Percentiles rank a stretch among this genome's conserved stretches.
Evolutionary conservation across 1,140 invertebrate species (phyloP).

Genomic region (Adelges cooleyi): DNA sequence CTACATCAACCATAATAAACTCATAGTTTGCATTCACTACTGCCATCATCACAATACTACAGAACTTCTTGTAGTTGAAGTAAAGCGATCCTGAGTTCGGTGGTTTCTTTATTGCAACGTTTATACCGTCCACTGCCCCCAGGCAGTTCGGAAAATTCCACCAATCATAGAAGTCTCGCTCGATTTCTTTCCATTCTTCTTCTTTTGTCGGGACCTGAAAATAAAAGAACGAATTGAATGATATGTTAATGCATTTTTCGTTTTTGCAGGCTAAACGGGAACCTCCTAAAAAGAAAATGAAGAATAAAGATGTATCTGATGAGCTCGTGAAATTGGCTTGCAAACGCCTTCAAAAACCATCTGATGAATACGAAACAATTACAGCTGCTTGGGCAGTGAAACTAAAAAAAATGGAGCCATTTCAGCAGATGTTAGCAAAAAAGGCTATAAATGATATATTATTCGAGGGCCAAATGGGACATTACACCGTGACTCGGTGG

Average conservation of each 20-base stretch:
- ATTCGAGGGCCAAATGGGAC: slow-evolving; percentile 35
- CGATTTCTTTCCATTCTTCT: slow-evolving; percentile 31
- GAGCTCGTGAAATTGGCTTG: slow-evolving; percentile 9
- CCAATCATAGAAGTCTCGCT: slow-evolving; percentile 34
- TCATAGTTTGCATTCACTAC: slow-evolving; percentile 31
- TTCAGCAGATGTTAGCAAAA: slow-evolving; percentile 36
- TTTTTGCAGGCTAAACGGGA: no score
- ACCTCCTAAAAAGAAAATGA: no score
- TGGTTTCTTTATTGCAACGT: slow-evolving; percentile 36
- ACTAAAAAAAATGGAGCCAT: slow-evolving; percentile 33
- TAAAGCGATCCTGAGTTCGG: slow-evolving; percentile 35
- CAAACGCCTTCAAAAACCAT: slow-evolving; percentile 29
- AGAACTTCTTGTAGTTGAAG: slow-evolving; percentile 40
- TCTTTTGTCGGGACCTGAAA: slow-evolving; percentile 22
- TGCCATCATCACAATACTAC: slow-evolving; percentile 32
- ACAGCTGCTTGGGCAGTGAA: slow-evolving; percentile 34
- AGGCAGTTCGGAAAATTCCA: slow-evolving; percentile 39
- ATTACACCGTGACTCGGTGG: slow-evolving; percentile 33
- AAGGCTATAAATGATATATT: no score
- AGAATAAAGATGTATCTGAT: no score
- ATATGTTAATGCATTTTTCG: no score
- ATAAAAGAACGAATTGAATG: no score
- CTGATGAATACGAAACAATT: slow-evolving; percentile 30
- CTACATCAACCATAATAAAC: slow-evolving; percentile 31
- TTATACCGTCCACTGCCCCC: slow-evolving; percentile 39